phyloP scores from a whole-genome alignment of 2,797 vertebrate species.

The Acestrorhynchus altus region DNA sequence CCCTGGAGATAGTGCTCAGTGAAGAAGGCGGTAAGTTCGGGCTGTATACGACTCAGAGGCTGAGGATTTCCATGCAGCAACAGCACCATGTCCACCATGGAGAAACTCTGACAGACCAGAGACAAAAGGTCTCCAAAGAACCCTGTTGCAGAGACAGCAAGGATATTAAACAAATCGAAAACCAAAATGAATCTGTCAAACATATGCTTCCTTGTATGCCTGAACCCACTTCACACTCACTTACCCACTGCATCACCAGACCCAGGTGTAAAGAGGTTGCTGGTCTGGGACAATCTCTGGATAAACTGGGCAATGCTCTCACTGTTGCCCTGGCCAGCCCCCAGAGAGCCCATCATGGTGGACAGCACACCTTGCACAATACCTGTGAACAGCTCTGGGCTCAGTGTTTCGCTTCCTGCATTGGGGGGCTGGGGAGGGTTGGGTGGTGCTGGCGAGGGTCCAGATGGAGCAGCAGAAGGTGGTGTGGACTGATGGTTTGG shows the following conservation, averaged over 20 bases:
- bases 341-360: constrained; percentile 89
- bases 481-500: constrained; percentile 48
- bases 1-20: constrained; percentile 88
- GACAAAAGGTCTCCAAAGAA: constrained; percentile 92
- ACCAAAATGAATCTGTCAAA: not conserved
- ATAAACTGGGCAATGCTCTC: constrained; percentile 94
- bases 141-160: constrained; percentile 67
- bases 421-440: constrained; percentile 53
- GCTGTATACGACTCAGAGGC: constrained; percentile 88
- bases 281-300: constrained; percentile 89
- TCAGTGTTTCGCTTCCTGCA: constrained; percentile 76
- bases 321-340: constrained; percentile 84
- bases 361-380: constrained; percentile 90
- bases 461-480: constrained; percentile 51
- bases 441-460: constrained; percentile 44
- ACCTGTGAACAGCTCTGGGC: constrained; percentile 89
- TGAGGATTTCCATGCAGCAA: constrained; percentile 91
- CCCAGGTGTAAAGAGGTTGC: constrained; percentile 89
- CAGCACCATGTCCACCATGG: constrained; percentile 93
- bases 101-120: constrained; percentile 91
- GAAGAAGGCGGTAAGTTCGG: constrained; percentile 88
- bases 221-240: constrained; percentile 33
- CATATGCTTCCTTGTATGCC: not conserved
- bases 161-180: not conserved
- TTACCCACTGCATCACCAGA: constrained; percentile 87